Conservation (phyloP, 2,888 invertebrate genomes). For the Drepana falcataria region DNA sequence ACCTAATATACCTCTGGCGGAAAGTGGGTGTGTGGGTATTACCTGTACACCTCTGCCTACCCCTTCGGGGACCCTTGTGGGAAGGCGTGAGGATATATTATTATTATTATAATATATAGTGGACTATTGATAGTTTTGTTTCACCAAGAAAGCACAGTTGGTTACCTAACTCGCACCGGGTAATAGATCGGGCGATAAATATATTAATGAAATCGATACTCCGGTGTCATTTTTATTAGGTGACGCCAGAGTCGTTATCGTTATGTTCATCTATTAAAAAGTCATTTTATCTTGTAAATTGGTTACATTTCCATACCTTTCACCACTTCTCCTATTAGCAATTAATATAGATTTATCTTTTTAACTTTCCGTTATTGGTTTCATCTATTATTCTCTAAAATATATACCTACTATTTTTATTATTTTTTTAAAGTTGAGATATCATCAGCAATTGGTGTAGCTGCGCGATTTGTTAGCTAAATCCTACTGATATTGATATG, state of each 20-base stretch:
- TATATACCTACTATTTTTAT: too few relatives aligned
- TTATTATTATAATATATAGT: neutral
- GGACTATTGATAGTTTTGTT: neutral
- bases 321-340: conserved; percentile 26
- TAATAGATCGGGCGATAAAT: neutral
- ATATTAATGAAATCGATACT: conserved; percentile 3
- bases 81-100: too few relatives aligned
- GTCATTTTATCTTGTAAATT: conserved; percentile 15
- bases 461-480: too few relatives aligned
- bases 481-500: too few relatives aligned
- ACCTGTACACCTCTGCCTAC: too few relatives aligned
- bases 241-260: conserved; percentile 8
- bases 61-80: too few relatives aligned
- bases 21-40: too few relatives aligned
- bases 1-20: too few relatives aligned
- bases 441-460: too few relatives aligned
- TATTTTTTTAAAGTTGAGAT: too few relatives aligned
- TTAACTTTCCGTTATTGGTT: conserved; percentile 2
- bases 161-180: neutral
- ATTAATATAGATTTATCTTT: conserved; percentile 18
- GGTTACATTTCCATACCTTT: conserved; percentile 37
- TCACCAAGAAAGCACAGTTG: neutral
- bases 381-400: neutral
- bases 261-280: conserved; percentile 14
- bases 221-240: conserved; percentile 11